Evolutionary conservation across 2,113 vertebrate genomes (phyloP).

Genomic region (Plecotus auritus): DNA sequence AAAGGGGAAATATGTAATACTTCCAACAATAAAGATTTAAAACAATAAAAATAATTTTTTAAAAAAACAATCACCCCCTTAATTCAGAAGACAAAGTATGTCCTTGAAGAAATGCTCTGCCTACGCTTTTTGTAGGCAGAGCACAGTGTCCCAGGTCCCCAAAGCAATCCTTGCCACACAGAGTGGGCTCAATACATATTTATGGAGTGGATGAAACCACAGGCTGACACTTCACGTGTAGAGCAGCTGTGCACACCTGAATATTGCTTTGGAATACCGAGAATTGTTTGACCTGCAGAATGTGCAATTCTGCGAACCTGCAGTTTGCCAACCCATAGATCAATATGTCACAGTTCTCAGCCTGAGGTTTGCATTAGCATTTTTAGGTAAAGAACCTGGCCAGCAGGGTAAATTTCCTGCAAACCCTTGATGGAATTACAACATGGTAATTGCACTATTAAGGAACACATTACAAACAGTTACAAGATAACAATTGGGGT

Average conservation of each 20-base stretch:
- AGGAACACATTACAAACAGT: neutral
- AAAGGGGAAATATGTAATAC: no score
- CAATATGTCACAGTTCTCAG: slow-evolving; percentile 47
- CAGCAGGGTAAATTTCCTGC: slow-evolving; percentile 1
- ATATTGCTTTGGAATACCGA: neutral
- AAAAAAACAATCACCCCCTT: neutral
- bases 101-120: neutral
- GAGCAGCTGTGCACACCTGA: neutral
- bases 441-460: neutral
- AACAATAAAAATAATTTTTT: no score
- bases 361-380: slow-evolving; percentile 30
- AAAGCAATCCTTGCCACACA: neutral
- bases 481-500: slow-evolving; percentile 28
- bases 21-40: no score
- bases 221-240: neutral
- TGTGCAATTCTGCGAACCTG: neutral
- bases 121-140: neutral
- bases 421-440: slow-evolving; percentile 23
- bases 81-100: neutral
- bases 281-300: neutral
- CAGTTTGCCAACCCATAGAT: slow-evolving; percentile 12
- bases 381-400: slow-evolving; percentile 36
- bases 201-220: neutral
- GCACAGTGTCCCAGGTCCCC: neutral
- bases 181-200: neutral